Percentiles rank a stretch among this genome's conserved stretches.
phyloP scores from a whole-genome alignment of 2,888 invertebrate species.

The Conus canariensis region DNA sequence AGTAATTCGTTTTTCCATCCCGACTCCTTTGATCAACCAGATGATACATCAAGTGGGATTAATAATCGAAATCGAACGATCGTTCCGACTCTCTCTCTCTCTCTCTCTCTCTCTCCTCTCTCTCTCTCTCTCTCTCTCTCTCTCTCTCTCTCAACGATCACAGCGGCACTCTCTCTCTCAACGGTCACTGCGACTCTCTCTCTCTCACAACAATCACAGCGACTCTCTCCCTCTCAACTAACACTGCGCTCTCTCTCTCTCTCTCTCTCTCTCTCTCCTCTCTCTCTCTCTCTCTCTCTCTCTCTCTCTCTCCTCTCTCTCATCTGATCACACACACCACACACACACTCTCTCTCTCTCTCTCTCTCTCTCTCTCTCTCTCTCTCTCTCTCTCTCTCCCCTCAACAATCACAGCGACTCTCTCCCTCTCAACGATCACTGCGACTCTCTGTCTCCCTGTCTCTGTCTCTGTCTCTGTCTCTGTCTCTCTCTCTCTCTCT shows the following conservation, averaged over 20 bases:
- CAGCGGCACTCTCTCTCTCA: neutral
- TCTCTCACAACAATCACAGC: neutral
- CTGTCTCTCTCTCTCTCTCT: too few relatives aligned
- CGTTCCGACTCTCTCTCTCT: neutral
- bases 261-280: too few relatives aligned
- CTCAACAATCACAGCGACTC: too few relatives aligned
- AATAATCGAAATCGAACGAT: neutral
- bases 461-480: too few relatives aligned
- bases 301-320: too few relatives aligned
- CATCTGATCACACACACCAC: too few relatives aligned
- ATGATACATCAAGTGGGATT: neutral
- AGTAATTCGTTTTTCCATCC: constrained; percentile 6
- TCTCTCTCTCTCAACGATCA: neutral
- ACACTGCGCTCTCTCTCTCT: neutral
- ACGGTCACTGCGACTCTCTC: neutral
- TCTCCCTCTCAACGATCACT: too few relatives aligned
- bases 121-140: neutral
- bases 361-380: too few relatives aligned
- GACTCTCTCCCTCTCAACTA: too few relatives aligned
- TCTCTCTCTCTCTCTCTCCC: too few relatives aligned
- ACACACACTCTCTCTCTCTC: neutral
- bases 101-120: neutral
- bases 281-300: too few relatives aligned
- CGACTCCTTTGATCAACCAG: constrained; percentile 7
- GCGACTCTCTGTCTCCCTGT: too few relatives aligned